phyloP scores from a whole-genome alignment of 2,113 vertebrate species.

The Smithornis capensis region DNA sequence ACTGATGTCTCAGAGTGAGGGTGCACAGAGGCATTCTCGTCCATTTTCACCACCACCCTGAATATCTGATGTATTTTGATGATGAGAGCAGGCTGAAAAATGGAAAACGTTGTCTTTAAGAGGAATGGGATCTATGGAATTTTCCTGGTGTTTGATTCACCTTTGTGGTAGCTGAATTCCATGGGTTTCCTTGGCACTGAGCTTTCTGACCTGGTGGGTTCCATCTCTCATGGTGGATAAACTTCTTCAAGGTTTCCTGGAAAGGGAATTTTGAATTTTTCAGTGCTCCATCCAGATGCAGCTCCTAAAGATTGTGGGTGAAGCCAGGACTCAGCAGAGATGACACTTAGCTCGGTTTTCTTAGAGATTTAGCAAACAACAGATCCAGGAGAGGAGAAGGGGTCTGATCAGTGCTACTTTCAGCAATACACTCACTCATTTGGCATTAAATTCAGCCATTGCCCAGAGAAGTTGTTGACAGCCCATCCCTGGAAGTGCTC shows the following conservation, averaged over 20 bases:
- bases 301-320: background rate
- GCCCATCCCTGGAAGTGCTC: background rate
- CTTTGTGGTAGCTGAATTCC: background rate
- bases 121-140: rapidly evolving
- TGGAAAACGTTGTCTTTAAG: background rate
- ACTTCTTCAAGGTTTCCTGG: background rate
- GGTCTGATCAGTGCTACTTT: background rate
- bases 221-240: background rate
- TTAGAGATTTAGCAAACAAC: background rate
- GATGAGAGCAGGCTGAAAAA: background rate
- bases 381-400: background rate
- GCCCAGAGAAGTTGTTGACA: background rate
- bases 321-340: background rate
- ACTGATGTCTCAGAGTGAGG: background rate
- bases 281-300: background rate
- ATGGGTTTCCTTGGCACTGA: background rate
- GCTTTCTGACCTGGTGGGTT: background rate
- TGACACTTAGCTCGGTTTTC: background rate
- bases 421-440: background rate
- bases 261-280: background rate
- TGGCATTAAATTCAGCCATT: background rate
- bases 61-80: background rate
- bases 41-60: background rate
- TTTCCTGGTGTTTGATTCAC: background rate
- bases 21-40: background rate